Evolutionary conservation across 1,140 invertebrate genomes (phyloP).

Genomic region (Lithobius niger): DNA sequence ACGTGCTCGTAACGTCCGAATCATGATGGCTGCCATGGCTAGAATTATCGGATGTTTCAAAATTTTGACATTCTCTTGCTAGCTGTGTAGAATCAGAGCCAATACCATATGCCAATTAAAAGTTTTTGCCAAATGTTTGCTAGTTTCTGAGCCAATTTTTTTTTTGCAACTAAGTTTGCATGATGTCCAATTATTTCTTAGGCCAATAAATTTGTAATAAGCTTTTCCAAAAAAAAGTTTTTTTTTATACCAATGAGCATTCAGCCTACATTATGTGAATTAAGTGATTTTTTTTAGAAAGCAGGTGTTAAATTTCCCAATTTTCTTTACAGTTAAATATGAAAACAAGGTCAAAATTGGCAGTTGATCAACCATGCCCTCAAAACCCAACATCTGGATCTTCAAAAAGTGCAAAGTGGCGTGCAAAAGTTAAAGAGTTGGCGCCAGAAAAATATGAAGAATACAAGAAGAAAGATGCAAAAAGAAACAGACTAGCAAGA

Average conservation of each 20-base stretch:
- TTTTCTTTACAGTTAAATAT: not conserved
- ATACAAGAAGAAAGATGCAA: not conserved
- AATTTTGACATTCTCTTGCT: not conserved
- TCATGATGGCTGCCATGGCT: not conserved
- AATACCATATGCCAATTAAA: not conserved
- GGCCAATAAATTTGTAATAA: not conserved
- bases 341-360: not conserved
- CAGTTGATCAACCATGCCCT: not conserved
- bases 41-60: not conserved
- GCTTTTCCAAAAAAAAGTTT: no score
- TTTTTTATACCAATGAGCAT: no score
- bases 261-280: not conserved
- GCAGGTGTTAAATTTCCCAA: not conserved
- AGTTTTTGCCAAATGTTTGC: not conserved
- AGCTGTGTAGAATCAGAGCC: not conserved
- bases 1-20: not conserved
- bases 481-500: not conserved
- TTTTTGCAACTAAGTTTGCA: not conserved
- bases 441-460: not conserved
- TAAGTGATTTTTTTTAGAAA: not conserved
- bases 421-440: not conserved
- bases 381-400: not conserved
- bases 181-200: not conserved
- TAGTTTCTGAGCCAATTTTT: not conserved
- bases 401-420: not conserved